phyloP scores from a whole-genome alignment of 2,888 invertebrate genomes.

The Tiliacea citrago region DNA sequence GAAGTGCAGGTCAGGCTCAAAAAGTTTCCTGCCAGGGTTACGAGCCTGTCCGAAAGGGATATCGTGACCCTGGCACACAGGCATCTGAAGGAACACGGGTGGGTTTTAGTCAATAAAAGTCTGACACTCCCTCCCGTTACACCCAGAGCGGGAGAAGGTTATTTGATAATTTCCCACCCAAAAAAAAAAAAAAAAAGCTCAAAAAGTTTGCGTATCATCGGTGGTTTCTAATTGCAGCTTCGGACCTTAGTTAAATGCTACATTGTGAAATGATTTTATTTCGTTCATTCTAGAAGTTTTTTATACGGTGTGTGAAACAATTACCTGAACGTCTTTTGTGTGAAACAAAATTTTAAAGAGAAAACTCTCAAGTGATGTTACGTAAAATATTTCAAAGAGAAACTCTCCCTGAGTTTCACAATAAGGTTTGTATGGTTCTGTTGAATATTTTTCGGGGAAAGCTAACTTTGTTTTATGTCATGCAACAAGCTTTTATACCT shows the following conservation, averaged over 20 bases:
- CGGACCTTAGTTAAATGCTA: too few species aligned
- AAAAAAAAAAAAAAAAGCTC: too few species aligned
- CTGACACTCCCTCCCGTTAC: too few species aligned
- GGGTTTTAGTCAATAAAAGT: too few species aligned
- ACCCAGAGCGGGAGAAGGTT: too few species aligned
- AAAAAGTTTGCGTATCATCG: too few species aligned
- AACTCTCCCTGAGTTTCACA: conserved; percentile 52
- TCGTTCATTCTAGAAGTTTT: not conserved
- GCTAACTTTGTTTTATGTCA: conserved; percentile 28
- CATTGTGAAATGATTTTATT: conserved; percentile 13
- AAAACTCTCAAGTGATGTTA: conserved; percentile 51
- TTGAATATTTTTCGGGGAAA: conserved; percentile 49
- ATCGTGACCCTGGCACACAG: too few species aligned
- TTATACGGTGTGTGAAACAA: conserved; percentile 32
- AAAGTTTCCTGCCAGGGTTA: too few species aligned
- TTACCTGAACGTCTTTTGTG: conserved; percentile 37
- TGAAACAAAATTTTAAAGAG: conserved; percentile 41
- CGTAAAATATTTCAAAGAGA: conserved; percentile 52
- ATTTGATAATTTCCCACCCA: too few species aligned
- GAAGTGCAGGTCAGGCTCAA: not conserved
- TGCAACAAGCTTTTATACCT: conserved; percentile 1
- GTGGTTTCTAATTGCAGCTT: too few species aligned
- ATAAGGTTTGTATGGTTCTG: conserved; percentile 39
- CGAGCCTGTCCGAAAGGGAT: too few species aligned
- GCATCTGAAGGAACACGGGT: too few species aligned